phyloP scores from a whole-genome alignment of 1,140 invertebrate genomes.

The Coelopa frigida region DNA sequence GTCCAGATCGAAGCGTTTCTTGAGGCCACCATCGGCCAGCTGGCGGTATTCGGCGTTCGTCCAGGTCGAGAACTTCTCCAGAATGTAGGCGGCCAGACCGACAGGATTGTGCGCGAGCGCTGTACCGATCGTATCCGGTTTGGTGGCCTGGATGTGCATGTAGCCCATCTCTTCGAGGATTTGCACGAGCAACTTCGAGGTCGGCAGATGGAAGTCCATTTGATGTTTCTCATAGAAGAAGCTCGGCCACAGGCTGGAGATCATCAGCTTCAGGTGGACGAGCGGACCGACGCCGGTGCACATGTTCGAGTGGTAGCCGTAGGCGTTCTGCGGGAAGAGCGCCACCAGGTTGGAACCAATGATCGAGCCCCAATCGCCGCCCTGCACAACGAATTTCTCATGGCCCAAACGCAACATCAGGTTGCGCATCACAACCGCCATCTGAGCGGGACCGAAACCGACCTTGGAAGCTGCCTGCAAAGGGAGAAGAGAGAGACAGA shows the following conservation, averaged over 20 bases:
- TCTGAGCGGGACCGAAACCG: slow-evolving; percentile 56
- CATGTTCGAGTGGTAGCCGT: slow-evolving; percentile 58
- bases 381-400: slow-evolving; percentile 69
- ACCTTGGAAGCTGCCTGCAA: slow-evolving; percentile 50
- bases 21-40: slow-evolving; percentile 64
- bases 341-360: slow-evolving; percentile 55
- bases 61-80: slow-evolving; percentile 79
- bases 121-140: slow-evolving; percentile 78
- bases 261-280: slow-evolving; percentile 17
- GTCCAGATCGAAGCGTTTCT: slow-evolving; percentile 56
- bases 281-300: slow-evolving; percentile 37
- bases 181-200: slow-evolving; percentile 45
- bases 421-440: slow-evolving; percentile 68
- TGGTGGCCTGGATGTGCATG: slow-evolving; percentile 76
- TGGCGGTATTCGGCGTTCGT: slow-evolving; percentile 55
- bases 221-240: slow-evolving; percentile 53
- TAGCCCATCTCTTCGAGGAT: slow-evolving; percentile 71
- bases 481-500: not conserved
- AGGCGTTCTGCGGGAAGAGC: slow-evolving; percentile 62
- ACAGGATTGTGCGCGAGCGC: slow-evolving; percentile 60
- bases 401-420: slow-evolving; percentile 75
- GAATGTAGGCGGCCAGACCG: slow-evolving; percentile 71
- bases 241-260: slow-evolving; percentile 46
- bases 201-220: slow-evolving; percentile 55
- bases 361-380: slow-evolving; percentile 74